These are phyloP conservation scores for Leptinotarsa juncta DNA, from an alignment of 2,888 invertebrate genomes.

Conservation along the genomic window DNA sequence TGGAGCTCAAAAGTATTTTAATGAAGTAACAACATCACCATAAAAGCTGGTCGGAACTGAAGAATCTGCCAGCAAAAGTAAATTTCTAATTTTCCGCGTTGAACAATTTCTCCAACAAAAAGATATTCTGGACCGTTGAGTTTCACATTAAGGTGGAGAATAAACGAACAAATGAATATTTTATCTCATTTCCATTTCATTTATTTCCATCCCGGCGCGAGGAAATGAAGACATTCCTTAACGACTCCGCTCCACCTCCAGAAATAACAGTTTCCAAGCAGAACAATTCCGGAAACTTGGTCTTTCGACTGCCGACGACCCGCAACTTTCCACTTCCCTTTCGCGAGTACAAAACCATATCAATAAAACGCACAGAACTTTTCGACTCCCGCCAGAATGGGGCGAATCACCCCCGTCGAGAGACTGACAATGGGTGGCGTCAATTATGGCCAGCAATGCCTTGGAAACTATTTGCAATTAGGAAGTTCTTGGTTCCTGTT, in stretches of 20 bases:
- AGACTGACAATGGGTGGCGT: slow-evolving; percentile 8
- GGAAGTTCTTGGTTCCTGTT: slow-evolving; percentile 21
- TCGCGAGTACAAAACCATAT: slow-evolving; percentile 5
- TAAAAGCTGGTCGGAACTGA: not conserved
- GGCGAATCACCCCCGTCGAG: not conserved
- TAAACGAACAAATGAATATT: slow-evolving; percentile 15
- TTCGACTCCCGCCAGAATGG: not conserved
- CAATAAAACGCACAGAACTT: slow-evolving; percentile 12
- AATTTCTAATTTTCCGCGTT: slow-evolving; percentile 14
- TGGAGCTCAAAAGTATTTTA: not conserved
- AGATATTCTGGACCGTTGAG: slow-evolving; percentile 1
- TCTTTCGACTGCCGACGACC: not conserved
- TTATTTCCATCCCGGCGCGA: slow-evolving; percentile 3
- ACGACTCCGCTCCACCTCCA: slow-evolving; percentile 8
- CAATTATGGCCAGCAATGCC: slow-evolving; percentile 6
- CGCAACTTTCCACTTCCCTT: slow-evolving; percentile 2
- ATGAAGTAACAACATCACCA: not conserved
- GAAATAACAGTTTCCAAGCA: slow-evolving; percentile 8
- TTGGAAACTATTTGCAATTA: slow-evolving; percentile 14
- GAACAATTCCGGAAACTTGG: slow-evolving; percentile 7
- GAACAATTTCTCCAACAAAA: slow-evolving; percentile 1
- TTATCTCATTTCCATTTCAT: slow-evolving; percentile 16
- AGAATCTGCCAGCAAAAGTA: not conserved
- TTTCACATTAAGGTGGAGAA: slow-evolving; percentile 11
- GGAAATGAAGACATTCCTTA: slow-evolving; percentile 14